Base-by-base conservation (phyloP, 2,797 vertebrate species). In the Podargus strigoides region DNA sequence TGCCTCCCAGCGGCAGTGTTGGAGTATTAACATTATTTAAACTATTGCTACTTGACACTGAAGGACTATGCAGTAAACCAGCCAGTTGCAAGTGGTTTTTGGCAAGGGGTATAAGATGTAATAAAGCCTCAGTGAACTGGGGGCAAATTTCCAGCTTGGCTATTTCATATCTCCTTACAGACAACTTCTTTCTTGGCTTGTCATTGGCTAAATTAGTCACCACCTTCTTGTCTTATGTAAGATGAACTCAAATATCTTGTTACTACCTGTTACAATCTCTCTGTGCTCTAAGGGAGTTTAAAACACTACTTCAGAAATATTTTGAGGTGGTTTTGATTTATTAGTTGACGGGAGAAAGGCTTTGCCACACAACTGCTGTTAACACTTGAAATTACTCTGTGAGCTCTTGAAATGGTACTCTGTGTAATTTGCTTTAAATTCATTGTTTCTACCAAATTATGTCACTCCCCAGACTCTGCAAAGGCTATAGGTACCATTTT, bases 191-290 rank as follows among this genome's bases (percentile, higher is more conserved):
- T 91, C 85, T 96, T 78, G 70, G 46, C 63, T 70, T 36, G 85
- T 93, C 89, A 95, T 30, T 87, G 49, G 79, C 93, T 95, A 96
- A 96, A 96, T 96, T 87, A 78, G 89, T 86, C 85, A 47, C 86
- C 84, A 60, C 70, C 90, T 80, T 63, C 69, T 92, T 84, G 64
- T 41, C 77, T 89, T 76, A 91, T 39, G 59, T 94, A 94, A 96
- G 67, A 67, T 68, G 77, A 88, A 73, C 78, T 90, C 63, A 23
- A 32, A 53, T 93, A 84, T 87, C 94, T 85, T 90, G 41, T 81
- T 78, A 37, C 93, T 76, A 28, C 39, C 42, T 42, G 47, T 79
- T 66, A 52, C 70, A 63, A 41, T 28, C 18, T 58, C 44, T 87
- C 64, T 78, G 21, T 62, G 46, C 32, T 62, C 39, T 63, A 46